Evolutionary conservation across 2,113 vertebrate species (phyloP).

Genomic region (Oryzias javanicus): DNA sequence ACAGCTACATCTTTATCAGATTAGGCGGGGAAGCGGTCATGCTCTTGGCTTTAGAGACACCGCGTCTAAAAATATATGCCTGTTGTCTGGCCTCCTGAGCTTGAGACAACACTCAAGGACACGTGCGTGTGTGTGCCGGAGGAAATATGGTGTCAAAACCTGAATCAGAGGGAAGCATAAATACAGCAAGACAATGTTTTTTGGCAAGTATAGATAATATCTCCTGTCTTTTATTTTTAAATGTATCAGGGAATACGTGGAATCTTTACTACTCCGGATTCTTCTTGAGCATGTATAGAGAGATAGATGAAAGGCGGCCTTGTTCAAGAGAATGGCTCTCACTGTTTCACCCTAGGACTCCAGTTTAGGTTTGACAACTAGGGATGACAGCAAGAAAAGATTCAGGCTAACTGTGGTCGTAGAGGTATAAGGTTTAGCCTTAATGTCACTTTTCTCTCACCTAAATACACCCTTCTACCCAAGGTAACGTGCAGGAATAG

Average conservation of each 20-base stretch:
- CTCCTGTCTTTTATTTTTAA: too few species aligned
- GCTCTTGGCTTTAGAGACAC: conserved; percentile 47
- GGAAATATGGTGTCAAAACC: not conserved
- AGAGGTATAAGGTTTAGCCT: conserved; percentile 63
- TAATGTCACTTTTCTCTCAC: conserved; percentile 35
- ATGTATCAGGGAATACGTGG: too few species aligned
- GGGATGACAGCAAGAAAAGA: conserved; percentile 20
- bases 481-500: conserved; percentile 52
- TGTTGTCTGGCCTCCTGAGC: conserved; percentile 22
- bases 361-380: conserved; percentile 30
- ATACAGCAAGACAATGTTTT: too few species aligned
- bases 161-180: too few species aligned
- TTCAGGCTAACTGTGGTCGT: conserved; percentile 57
- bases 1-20: conserved; percentile 48
- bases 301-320: conserved; percentile 70
- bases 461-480: conserved; percentile 46
- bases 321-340: conserved; percentile 75
- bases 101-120: conserved; percentile 28
- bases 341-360: conserved; percentile 63
- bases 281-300: conserved; percentile 38
- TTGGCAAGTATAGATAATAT: too few species aligned
- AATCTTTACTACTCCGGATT: not conserved
- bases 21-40: conserved; percentile 51
- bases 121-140: not conserved
- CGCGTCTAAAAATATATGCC: conserved; percentile 42